A percentile compares a stretch with the other conserved stretches of the same genome.
These are phyloP conservation scores for Drosophila bocqueti DNA, from an alignment of 1,140 invertebrate species.

Conservation along the genomic window DNA sequence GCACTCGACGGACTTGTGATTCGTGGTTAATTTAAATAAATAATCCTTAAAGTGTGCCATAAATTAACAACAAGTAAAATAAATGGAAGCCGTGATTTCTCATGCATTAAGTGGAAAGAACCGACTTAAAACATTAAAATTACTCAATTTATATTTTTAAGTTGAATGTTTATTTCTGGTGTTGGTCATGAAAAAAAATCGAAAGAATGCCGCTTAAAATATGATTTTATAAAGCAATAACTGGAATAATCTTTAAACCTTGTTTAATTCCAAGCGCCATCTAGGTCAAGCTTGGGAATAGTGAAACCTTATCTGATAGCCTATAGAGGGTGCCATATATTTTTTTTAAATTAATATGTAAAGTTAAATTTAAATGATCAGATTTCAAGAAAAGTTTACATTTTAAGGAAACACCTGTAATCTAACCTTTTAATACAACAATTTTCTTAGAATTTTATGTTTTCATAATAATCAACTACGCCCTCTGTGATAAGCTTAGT, in stretches of 20 bases:
- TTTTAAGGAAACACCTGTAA: background rate
- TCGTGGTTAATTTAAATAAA: conserved; percentile 81
- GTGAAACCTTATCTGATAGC: accelerated
- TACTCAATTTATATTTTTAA: background rate
- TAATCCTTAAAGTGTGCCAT: conserved; percentile 75
- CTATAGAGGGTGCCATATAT: background rate
- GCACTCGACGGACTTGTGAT: conserved; percentile 40
- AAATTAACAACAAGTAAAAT: conserved; percentile 26
- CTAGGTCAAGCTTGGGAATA: background rate
- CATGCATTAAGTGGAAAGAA: background rate
- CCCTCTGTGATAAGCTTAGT: conserved; percentile 2
- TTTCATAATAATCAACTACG: background rate
- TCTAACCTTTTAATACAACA: background rate
- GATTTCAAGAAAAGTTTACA: too few species aligned
- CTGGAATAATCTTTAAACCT: background rate
- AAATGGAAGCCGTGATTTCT: conserved; percentile 2
- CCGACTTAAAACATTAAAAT: background rate
- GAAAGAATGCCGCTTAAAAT: background rate
- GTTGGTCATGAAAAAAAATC: background rate
- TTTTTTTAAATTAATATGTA: background rate
- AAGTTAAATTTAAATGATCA: background rate
- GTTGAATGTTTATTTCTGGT: background rate
- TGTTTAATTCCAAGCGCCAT: background rate
- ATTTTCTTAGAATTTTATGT: background rate
- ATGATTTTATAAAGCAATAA: background rate